phyloP scores from a whole-genome alignment of 53 echinoderm and acorn worm species.

The Hippasteria phrygiana region DNA sequence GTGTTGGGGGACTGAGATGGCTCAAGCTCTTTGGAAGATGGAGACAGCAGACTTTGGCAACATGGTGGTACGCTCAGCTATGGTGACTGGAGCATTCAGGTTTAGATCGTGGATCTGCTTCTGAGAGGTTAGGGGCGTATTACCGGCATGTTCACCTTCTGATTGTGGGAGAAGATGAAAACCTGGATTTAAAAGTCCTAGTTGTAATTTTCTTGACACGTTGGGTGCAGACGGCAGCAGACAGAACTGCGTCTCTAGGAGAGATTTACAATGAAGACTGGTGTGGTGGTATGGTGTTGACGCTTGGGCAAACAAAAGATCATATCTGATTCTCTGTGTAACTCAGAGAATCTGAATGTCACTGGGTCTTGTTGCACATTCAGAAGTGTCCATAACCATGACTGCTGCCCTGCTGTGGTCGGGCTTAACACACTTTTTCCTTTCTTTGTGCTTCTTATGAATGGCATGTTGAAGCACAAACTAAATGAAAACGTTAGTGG shows the following conservation, averaged over 20 bases:
- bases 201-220: neutral
- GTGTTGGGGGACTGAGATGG: no score
- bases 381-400: neutral
- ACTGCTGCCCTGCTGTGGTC: no score
- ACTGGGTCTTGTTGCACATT: neutral
- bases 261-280: neutral
- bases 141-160: neutral
- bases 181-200: neutral
- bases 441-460: no score
- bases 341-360: conserved; percentile 13
- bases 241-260: neutral
- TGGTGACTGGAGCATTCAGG: no score
- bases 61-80: no score
- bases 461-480: no score
- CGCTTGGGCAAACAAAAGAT: neutral
- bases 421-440: no score
- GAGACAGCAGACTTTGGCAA: no score
- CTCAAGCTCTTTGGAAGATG: no score
- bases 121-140: no score
- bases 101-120: no score
- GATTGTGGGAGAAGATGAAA: neutral
- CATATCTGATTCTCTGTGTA: conserved; percentile 10
- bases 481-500: no score
- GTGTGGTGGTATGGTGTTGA: neutral
- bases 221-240: neutral